Conservation (phyloP, 2,888 invertebrate species). For the Lasioglossum figueresi region DNA sequence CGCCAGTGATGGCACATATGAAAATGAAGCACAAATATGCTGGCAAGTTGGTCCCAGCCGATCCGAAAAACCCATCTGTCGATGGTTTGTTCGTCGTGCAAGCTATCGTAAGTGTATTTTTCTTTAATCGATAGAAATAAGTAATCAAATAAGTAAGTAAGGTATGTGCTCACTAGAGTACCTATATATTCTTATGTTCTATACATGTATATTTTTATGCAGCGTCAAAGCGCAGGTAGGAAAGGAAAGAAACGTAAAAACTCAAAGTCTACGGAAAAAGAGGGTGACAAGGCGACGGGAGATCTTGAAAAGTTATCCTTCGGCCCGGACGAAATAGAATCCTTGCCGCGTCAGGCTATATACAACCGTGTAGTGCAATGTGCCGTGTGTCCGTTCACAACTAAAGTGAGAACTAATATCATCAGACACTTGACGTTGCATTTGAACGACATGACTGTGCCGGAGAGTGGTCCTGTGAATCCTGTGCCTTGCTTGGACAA, state of each 20-base stretch:
- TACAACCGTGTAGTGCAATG: conserved; percentile 87
- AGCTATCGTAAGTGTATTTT: conserved; percentile 79
- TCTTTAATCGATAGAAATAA: not conserved
- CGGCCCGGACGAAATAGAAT: conserved; percentile 87
- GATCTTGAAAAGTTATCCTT: conserved; percentile 79
- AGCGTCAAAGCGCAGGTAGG: conserved; percentile 51
- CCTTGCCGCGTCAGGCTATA: conserved; percentile 88
- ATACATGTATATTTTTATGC: not conserved
- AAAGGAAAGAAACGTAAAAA: conserved; percentile 74
- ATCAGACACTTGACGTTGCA: conserved; percentile 89
- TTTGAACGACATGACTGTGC: conserved; percentile 86
- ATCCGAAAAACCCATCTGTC: conserved; percentile 83
- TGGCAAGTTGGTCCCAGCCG: conserved; percentile 83
- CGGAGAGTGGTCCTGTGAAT: conserved; percentile 90
- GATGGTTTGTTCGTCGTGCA: conserved; percentile 85
- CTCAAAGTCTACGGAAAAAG: conserved; percentile 62
- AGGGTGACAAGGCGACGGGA: conserved; percentile 65
- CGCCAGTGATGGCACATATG: conserved; percentile 84
- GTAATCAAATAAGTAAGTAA: not conserved
- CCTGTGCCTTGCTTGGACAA: conserved; percentile 92
- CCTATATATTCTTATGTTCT: not conserved
- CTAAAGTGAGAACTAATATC: conserved; percentile 90
- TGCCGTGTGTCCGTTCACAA: conserved; percentile 88
- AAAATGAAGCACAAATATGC: conserved; percentile 85
- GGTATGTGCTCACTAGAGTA: not conserved